These are phyloP conservation scores for Danionella dracula DNA, from an alignment of 2,797 vertebrate genomes.

Conservation along the genomic window DNA sequence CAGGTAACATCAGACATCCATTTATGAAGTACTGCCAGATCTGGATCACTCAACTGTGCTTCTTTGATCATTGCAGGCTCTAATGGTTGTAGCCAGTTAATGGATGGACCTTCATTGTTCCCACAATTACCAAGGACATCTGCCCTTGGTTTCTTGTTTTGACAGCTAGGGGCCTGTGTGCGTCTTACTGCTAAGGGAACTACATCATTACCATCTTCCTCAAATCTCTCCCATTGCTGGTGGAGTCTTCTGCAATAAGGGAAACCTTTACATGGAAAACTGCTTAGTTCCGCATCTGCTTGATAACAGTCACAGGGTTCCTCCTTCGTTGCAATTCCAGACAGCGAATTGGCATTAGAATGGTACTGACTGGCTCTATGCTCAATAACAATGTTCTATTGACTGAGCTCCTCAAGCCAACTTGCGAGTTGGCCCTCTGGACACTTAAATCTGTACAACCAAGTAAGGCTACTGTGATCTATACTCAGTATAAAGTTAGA, in stretches of 20 bases:
- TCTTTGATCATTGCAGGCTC: background rate
- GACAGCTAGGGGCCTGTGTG: too few species aligned
- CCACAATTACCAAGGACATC: too few species aligned
- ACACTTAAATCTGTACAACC: background rate
- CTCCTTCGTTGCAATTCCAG: background rate
- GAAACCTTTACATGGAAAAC: too few species aligned
- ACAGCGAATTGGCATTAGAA: constrained; percentile 19
- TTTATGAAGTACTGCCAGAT: background rate
- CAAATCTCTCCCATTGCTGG: constrained; percentile 17
- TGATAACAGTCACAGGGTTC: constrained; percentile 27
- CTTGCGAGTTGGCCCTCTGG: background rate
- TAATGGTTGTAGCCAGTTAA: constrained; percentile 14
- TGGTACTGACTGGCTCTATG: background rate
- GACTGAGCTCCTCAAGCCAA: constrained; percentile 17
- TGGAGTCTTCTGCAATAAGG: constrained; percentile 17
- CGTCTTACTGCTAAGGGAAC: too few species aligned
- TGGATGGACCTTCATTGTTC: too few species aligned
- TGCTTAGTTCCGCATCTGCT: background rate
- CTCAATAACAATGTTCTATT: constrained; percentile 31
- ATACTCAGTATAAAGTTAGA: background rate
- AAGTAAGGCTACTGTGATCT: too few species aligned
- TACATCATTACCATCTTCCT: constrained; percentile 19
- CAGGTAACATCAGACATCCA: constrained; percentile 1
- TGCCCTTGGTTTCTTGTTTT: too few species aligned
- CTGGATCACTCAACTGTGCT: constrained; percentile 10